These are phyloP conservation scores for Lasioglossum vierecki DNA, from an alignment of 2,888 invertebrate genomes.

Conservation along the genomic window DNA sequence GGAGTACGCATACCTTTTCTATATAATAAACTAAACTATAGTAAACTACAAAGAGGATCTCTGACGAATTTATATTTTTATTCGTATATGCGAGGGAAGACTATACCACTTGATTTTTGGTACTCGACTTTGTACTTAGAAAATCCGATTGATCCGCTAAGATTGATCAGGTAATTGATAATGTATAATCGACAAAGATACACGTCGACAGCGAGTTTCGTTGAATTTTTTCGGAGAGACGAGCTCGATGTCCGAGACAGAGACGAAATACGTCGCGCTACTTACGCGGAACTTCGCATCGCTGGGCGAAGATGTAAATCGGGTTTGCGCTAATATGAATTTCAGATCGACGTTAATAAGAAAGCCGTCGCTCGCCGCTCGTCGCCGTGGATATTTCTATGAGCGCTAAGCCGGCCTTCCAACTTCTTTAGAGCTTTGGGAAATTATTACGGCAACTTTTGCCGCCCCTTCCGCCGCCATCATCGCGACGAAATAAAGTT, in stretches of 20 bases:
- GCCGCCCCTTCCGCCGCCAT: not conserved
- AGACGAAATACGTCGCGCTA: conserved; percentile 41
- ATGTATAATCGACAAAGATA: not conserved
- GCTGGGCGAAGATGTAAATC: conserved; percentile 51
- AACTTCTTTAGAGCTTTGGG: conserved; percentile 25
- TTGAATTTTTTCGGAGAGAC: not conserved
- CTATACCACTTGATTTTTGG: too few relatives aligned
- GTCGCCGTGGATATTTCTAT: conserved; percentile 46
- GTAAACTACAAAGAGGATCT: too few relatives aligned
- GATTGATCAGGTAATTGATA: not conserved
- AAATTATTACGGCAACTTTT: conserved; percentile 41
- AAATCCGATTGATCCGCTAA: not conserved
- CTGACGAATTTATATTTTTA: too few relatives aligned
- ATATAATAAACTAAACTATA: too few relatives aligned
- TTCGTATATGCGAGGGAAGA: too few relatives aligned
- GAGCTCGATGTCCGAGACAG: conserved; percentile 15
- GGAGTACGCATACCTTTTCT: too few relatives aligned
- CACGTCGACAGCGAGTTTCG: not conserved
- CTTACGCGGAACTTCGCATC: conserved; percentile 49
- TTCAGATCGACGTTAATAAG: conserved; percentile 62
- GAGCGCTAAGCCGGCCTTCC: conserved; percentile 41
- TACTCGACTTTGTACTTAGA: too few relatives aligned
- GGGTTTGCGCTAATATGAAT: conserved; percentile 52
- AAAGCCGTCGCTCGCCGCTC: conserved; percentile 17
- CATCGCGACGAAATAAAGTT: conserved; percentile 27